Evolutionary conservation across 2,888 invertebrate species (phyloP).

Genomic region (Brachyopa scutellaris): DNA sequence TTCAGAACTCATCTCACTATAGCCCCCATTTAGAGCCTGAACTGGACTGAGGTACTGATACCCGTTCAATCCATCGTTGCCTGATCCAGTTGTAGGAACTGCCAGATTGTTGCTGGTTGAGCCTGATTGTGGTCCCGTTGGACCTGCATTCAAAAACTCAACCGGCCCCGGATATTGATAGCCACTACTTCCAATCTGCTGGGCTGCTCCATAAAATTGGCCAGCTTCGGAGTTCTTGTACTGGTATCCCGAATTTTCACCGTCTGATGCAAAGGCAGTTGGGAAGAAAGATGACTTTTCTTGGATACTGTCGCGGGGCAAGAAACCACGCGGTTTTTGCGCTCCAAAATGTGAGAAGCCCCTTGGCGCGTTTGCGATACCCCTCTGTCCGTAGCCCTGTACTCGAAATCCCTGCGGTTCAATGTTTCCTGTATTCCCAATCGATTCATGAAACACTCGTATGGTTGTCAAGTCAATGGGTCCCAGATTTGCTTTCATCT

Average conservation of each 20-base stretch:
- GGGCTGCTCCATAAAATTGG: not conserved
- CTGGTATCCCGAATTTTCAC: not conserved
- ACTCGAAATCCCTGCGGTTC: not conserved
- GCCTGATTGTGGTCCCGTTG: too few species aligned
- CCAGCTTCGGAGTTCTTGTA: not conserved
- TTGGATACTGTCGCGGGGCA: not conserved
- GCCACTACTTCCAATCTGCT: not conserved
- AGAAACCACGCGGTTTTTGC: too few species aligned
- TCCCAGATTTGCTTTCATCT: not conserved
- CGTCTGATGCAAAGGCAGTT: not conserved
- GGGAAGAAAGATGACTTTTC: not conserved
- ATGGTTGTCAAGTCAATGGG: not conserved
- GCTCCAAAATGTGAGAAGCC: not conserved
- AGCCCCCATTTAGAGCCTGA: not conserved
- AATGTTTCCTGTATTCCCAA: slow-evolving; percentile 17
- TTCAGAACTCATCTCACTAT: not conserved
- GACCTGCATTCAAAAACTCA: too few species aligned
- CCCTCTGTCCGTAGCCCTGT: not conserved
- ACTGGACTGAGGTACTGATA: not conserved
- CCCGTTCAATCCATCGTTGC: not conserved
- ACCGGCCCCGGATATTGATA: not conserved
- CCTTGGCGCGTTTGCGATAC: not conserved
- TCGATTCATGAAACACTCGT: slow-evolving; percentile 20
- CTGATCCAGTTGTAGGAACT: not conserved
- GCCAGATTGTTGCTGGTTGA: not conserved